These are phyloP conservation scores for Chrysomela aeneicollis DNA, from an alignment of 2,888 invertebrate species.

Conservation along the genomic window DNA sequence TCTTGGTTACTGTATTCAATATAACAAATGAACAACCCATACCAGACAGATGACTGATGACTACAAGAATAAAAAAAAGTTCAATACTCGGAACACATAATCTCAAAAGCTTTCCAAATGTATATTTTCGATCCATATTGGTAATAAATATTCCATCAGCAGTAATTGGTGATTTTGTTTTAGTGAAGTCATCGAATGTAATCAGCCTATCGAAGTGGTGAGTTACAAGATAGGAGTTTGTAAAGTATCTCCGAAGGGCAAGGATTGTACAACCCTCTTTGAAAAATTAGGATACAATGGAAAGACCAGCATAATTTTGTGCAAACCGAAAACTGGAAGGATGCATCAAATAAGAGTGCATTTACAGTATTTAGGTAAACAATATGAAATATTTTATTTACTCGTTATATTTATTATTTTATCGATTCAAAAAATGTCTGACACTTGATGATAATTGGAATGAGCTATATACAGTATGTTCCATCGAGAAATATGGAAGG, in stretches of 20 bases:
- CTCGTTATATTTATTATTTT: neutral
- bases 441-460: too few species aligned
- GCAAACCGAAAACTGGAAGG: slow-evolving; percentile 94
- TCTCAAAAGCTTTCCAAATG: too few species aligned
- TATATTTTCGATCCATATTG: too few species aligned
- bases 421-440: too few species aligned
- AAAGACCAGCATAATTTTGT: slow-evolving; percentile 90
- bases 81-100: too few species aligned
- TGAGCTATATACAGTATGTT: too few species aligned
- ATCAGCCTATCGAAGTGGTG: slow-evolving; percentile 90
- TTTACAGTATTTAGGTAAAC: slow-evolving; percentile 90
- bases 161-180: slow-evolving; percentile 24
- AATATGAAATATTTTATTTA: neutral
- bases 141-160: too few species aligned
- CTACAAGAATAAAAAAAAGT: too few species aligned
- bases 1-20: too few species aligned
- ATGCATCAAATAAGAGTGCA: slow-evolving; percentile 99
- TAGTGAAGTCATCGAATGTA: slow-evolving; percentile 84
- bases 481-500: too few species aligned
- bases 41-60: too few species aligned
- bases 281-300: slow-evolving; percentile 88
- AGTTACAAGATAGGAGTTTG: slow-evolving; percentile 97
- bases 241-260: slow-evolving; percentile 91
- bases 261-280: slow-evolving; percentile 91
- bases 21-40: too few species aligned